Conservation (phyloP, 2,888 invertebrate genomes). For the Timema podura region DNA sequence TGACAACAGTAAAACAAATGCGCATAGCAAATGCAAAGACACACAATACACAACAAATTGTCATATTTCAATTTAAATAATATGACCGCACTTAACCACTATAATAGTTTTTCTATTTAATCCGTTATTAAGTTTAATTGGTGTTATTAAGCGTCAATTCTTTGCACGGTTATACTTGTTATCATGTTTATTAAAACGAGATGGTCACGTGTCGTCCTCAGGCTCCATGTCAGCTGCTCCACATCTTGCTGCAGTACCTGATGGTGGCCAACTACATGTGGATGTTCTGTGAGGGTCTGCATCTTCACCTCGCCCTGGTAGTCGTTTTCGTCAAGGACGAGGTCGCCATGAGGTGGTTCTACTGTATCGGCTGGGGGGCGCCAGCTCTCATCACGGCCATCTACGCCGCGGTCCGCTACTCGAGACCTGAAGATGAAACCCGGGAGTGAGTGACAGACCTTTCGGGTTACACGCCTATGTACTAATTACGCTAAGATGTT, state of each 20-base stretch:
- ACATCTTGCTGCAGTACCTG: slow-evolving; percentile 65
- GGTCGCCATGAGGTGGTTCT: slow-evolving; percentile 65
- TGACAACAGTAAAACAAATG: no score
- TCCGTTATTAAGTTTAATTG: no score
- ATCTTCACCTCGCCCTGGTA: slow-evolving; percentile 70
- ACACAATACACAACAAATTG: no score
- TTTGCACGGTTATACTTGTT: no score
- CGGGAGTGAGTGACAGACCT: not conserved
- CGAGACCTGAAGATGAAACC: slow-evolving; percentile 14
- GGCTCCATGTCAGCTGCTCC: slow-evolving; percentile 68
- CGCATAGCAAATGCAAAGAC: no score
- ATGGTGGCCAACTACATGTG: slow-evolving; percentile 76
- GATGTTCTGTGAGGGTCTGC: slow-evolving; percentile 80
- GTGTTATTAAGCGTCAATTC: no score
- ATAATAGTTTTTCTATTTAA: no score
- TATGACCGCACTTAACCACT: no score
- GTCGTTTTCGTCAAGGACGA: slow-evolving; percentile 72
- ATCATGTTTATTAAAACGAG: no score
- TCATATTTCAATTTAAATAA: no score
- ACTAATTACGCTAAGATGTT: no score
- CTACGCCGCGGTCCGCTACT: slow-evolving; percentile 35
- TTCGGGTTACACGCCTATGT: no score
- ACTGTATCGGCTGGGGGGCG: slow-evolving; percentile 62
- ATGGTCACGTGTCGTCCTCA: slow-evolving; percentile 44
- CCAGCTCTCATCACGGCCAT: slow-evolving; percentile 51